Evolutionary conservation across 2,113 vertebrate genomes (phyloP).

Genomic region (Phaethornis superciliosus): DNA sequence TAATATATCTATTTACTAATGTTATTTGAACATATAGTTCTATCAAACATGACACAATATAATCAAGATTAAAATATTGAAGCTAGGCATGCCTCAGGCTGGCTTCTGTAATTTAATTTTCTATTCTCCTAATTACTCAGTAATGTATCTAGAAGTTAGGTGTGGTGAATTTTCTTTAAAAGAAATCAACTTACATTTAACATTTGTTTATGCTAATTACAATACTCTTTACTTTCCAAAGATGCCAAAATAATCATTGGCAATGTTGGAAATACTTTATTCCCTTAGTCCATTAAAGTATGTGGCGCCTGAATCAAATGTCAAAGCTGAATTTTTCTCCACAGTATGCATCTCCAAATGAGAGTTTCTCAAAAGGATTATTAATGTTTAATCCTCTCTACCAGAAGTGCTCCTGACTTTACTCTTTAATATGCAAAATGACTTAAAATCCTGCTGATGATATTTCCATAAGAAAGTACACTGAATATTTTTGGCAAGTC

Average conservation of each 20-base stretch:
- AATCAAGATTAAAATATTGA: not conserved
- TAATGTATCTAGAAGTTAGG: not conserved
- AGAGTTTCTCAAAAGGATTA: not conserved
- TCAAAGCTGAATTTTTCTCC: slow-evolving; percentile 15
- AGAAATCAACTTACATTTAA: slow-evolving; percentile 14
- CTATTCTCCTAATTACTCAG: not conserved
- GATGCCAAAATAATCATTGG: not conserved
- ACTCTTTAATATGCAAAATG: slow-evolving; percentile 9
- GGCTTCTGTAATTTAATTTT: slow-evolving; percentile 11
- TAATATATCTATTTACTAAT: not conserved
- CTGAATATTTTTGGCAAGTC: not conserved
- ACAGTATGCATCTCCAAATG: not conserved
- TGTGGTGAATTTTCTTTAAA: slow-evolving; percentile 28
- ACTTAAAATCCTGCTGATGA: not conserved
- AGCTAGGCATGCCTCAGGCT: not conserved
- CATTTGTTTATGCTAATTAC: slow-evolving; percentile 42
- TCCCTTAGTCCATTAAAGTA: not conserved
- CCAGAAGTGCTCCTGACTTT: not conserved
- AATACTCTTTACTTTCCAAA: slow-evolving; percentile 10
- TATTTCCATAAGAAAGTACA: not conserved
- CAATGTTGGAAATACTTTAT: not conserved
- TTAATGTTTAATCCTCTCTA: slow-evolving; percentile 14
- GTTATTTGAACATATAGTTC: not conserved
- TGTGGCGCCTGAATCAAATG: slow-evolving; percentile 26
- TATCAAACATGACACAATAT: not conserved